Percentiles rank a stretch among this genome's conserved stretches.
Conservation (phyloP, 2,888 invertebrate species). For the Lepidocyrtinus sp. region DNA sequence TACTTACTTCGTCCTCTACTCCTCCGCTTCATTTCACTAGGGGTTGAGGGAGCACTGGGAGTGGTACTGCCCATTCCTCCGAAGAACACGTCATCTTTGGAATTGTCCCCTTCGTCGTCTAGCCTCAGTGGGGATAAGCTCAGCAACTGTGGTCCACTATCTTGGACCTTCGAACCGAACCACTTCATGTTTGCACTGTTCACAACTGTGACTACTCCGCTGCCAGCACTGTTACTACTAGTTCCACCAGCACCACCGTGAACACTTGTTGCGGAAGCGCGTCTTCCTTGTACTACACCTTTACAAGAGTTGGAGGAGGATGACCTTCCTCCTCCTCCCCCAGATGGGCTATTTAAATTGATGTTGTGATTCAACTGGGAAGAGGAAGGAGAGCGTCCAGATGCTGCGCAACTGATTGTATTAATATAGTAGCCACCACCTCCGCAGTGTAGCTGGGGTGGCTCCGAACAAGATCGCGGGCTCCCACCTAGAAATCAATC, state of each 20-base stretch:
- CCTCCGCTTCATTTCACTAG: conserved; percentile 63
- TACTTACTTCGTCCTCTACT: conserved; percentile 70
- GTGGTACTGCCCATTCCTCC: conserved; percentile 18
- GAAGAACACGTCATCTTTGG: conserved; percentile 53
- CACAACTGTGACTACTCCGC: background rate
- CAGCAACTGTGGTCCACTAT: conserved; percentile 77
- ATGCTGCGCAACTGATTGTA: background rate
- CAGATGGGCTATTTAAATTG: background rate
- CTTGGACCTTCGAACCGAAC: conserved; percentile 70
- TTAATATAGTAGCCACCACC: conserved; percentile 2
- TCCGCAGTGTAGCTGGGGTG: conserved; percentile 3
- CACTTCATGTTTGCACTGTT: conserved; percentile 65
- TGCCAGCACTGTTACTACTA: background rate
- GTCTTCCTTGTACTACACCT: background rate
- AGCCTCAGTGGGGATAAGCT: conserved; percentile 73
- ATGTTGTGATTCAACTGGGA: background rate
- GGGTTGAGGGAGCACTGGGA: conserved; percentile 65
- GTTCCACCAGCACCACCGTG: background rate
- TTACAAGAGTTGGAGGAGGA: background rate
- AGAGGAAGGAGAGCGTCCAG: background rate
- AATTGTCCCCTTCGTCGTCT: conserved; percentile 65
- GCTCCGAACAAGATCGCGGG: background rate
- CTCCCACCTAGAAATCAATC: background rate
- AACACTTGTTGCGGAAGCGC: background rate
- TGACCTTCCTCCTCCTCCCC: conserved; percentile 1